Percentiles rank a stretch among this genome's conserved stretches.
Conservation (phyloP, 2,113 vertebrate genomes). For the Petrocephalus zakoni region DNA sequence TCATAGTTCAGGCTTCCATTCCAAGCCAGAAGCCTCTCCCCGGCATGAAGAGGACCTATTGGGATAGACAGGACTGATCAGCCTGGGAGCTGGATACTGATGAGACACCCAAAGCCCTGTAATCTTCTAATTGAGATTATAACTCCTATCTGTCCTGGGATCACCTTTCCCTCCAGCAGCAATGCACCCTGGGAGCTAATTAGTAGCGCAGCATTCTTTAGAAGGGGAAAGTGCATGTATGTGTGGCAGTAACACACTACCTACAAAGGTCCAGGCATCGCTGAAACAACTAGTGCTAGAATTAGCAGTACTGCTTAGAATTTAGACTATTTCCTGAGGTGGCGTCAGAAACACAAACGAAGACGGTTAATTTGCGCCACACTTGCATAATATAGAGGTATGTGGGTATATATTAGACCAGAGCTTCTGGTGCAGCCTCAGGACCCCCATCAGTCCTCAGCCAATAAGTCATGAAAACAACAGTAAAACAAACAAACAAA, state of each 20-base stretch:
- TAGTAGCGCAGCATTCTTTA: background rate
- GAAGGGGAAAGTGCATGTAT: background rate
- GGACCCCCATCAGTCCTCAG: background rate
- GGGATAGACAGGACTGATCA: slow-evolving; percentile 29
- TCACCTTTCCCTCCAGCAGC: background rate
- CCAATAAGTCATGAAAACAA: background rate
- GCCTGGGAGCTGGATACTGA: slow-evolving; percentile 32
- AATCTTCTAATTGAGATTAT: slow-evolving; percentile 44
- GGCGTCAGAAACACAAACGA: background rate
- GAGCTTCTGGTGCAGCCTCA: background rate
- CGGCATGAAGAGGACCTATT: background rate
- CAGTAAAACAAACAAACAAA: background rate
- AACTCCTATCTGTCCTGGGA: background rate
- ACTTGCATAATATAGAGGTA: background rate
- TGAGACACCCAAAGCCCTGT: slow-evolving; percentile 40
- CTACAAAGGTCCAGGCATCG: background rate
- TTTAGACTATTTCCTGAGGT: background rate
- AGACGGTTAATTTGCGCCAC: background rate
- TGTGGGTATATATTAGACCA: background rate
- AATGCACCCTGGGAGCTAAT: background rate
- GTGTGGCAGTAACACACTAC: background rate
- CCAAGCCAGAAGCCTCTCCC: background rate
- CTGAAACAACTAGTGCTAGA: background rate
- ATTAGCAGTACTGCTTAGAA: background rate
- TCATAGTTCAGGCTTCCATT: background rate